Evolutionary conservation across 2,797 vertebrate species (phyloP).

Genomic region (Melopsittacus undulatus): DNA sequence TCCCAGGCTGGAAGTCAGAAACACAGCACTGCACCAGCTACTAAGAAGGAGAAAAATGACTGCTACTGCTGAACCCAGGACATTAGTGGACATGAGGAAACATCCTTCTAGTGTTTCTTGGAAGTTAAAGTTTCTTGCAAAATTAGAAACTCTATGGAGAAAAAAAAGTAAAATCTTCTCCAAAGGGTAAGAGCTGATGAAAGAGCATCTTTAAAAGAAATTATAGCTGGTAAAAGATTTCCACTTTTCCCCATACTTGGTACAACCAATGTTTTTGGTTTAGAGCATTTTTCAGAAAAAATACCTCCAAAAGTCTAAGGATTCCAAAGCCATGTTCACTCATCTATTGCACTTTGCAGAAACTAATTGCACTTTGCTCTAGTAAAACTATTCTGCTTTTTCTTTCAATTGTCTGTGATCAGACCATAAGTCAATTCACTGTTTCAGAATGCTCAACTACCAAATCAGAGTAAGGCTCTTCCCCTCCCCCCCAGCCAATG

Average conservation of each 20-base stretch:
- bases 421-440: not conserved
- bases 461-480: not conserved
- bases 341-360: not conserved
- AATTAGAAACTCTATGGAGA: not conserved
- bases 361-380: not conserved
- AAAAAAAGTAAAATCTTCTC: not conserved
- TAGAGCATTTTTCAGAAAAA: not conserved
- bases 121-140: not conserved
- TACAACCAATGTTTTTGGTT: not conserved
- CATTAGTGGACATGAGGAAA: not conserved
- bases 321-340: not conserved
- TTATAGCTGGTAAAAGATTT: not conserved
- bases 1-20: not conserved
- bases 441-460: not conserved
- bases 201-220: not conserved
- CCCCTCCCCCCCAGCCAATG: not conserved
- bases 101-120: not conserved
- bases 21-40: not conserved
- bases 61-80: not conserved
- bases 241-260: not conserved
- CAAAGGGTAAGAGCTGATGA: not conserved
- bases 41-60: not conserved
- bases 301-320: not conserved
- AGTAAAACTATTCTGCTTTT: not conserved
- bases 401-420: not conserved